Evolutionary conservation across 2,113 vertebrate species (phyloP).

Genomic region (Pogona vitticeps): DNA sequence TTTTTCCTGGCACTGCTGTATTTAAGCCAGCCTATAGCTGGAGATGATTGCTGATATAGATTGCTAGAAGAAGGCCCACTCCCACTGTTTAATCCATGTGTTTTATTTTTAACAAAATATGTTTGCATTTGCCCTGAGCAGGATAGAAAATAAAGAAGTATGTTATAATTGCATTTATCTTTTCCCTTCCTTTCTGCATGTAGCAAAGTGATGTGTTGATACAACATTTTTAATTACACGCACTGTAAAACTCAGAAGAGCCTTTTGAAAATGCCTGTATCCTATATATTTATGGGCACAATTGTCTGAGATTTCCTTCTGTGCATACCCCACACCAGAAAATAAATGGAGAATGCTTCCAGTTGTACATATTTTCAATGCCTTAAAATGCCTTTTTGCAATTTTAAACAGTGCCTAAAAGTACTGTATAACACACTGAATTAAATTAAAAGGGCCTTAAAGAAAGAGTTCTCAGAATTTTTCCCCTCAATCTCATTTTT

Average conservation of each 20-base stretch:
- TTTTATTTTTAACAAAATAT: too few relatives aligned
- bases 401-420: background rate
- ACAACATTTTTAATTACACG: background rate
- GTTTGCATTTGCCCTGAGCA: too few relatives aligned
- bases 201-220: too few relatives aligned
- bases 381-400: background rate
- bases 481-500: background rate
- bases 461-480: background rate
- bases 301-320: background rate
- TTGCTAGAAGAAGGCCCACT: too few relatives aligned
- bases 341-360: background rate
- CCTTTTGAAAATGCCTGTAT: background rate
- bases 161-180: too few relatives aligned
- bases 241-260: conserved; percentile 9
- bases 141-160: too few relatives aligned
- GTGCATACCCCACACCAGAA: background rate
- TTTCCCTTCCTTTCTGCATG: too few relatives aligned
- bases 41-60: too few relatives aligned
- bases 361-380: background rate
- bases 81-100: too few relatives aligned
- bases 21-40: too few relatives aligned
- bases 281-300: background rate
- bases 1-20: too few relatives aligned
- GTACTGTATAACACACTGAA: background rate
- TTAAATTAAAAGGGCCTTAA: background rate